Base-by-base conservation (phyloP, 2,113 vertebrate genomes). In the Spermophilus dauricus region DNA sequence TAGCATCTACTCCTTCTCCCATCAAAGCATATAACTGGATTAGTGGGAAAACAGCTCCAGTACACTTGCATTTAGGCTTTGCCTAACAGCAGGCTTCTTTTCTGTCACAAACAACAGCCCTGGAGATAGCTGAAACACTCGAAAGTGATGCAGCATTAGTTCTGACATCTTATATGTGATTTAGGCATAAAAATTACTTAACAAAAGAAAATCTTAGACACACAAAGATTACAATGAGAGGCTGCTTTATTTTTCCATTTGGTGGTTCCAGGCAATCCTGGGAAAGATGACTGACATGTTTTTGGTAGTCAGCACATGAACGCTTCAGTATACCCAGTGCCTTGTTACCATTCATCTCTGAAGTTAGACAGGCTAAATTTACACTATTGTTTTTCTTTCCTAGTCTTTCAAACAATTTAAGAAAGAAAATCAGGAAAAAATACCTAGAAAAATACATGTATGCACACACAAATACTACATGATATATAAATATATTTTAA, bases 11-110 rank as follows among this genome's bases (percentile, higher is more conserved):
- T 16, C 95, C 96, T 98, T 94, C 96, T 98, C 97, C 86, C 95
- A 98, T 98, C 98, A 99, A 98, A 98, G 98, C 96, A 85, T 69
- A 14, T 98, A 98, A 99, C 97, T 0, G 45, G 98, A 98, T 98
- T 98, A 98, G 95, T 95, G 93, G 93, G 97, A 39, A 98, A 98
- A 98, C 97, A 98, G 98, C 94, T 97, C 92, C 96, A 98, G 95
- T 97, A 98, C 45, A 84, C 96, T 97, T 85, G 63, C 56, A 93
- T 96, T 98, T 97, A 94, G 98, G 97, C 96, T 98, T 96, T 97
- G 96, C 94, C 94, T 94, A 98, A 98, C 97, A 98, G 98, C 98
- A 98, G 98, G 98, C 92, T 98, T 95, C 95, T 95, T 95, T 96
- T 97, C 65, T 65, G 78, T 90, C 98, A 98, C 97, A 99, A 98